Evolutionary conservation across 2,888 invertebrate species (phyloP), one percentile per base, ranked within the genome.

Genomic region (Catotricha subobsoleta): DNA sequence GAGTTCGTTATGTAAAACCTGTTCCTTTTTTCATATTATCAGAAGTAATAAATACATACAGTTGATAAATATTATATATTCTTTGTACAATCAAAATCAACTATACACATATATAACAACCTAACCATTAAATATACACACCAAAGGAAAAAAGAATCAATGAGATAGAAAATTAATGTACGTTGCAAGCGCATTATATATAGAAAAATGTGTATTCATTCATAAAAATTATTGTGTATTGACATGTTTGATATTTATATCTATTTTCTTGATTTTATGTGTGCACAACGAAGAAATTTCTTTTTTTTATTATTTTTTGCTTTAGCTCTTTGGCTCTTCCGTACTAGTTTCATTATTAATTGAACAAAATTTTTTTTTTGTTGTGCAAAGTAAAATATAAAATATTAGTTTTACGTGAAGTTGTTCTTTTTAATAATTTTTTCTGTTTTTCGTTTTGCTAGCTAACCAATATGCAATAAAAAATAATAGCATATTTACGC

Each of bases 101-200:
- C n/a, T n/a, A 15, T 13, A 16, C 18, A 33, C 16, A 15, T 3
- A 10, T 33, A 16, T 15, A 10, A 16, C 33, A 33, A n/a, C 18
- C 10, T 16, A 10, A 16, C 10, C 18, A 33, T 16, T 33, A 16
- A 16, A 10, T 16, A 10, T 16, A 33, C 33, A 16, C n/a, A 16
- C 9, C 15, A 18, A 10, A 7, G 16, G 18, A 16, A 16, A 10
- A 10, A 15, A 33, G 33, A 33, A 33, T 36, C 36, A 36, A 36
- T 36, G 36, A 36, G 25, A 36, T 36, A 36, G 36, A 13, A 36
- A 36, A 36, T 36, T 36, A 36, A 36, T 36, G 36, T n/a, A n/a
- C n/a, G n/a, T 20, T 36, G 36, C 36, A 25, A 25, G 20, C 18
- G 25, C n/a, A n/a, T n/a, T 5, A 5, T 18, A 13, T 20, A 36